Conservation (phyloP, 2,113 vertebrate genomes). For the Crypturellus undulatus region DNA sequence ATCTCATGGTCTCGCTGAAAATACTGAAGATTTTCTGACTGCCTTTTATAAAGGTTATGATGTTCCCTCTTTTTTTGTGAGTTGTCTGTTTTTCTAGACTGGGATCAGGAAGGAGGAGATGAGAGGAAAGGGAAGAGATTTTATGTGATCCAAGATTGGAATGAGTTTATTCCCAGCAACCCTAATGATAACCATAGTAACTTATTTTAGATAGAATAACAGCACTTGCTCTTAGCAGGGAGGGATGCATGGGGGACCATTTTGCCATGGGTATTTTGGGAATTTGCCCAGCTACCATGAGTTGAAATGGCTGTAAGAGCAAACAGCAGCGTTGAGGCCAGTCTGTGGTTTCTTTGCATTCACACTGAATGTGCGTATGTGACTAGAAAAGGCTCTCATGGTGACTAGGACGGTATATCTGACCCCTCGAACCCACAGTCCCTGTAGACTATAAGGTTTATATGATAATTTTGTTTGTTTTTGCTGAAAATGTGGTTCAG, state of each 20-base stretch:
- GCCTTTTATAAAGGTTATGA: not conserved
- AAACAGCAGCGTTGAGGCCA: not conserved
- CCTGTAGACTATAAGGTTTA: not conserved
- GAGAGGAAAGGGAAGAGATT: not conserved
- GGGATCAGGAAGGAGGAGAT: not conserved
- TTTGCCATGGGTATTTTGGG: not conserved
- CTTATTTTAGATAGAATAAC: not conserved
- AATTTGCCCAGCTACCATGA: rapidly evolving
- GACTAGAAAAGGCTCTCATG: not conserved
- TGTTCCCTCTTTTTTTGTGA: not conserved
- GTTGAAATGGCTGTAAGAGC: not conserved
- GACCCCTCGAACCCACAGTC: rapidly evolving
- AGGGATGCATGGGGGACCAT: not conserved
- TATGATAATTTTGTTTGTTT: not conserved
- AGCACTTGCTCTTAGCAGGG: not conserved
- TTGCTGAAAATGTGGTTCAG: not conserved
- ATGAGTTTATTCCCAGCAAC: not conserved
- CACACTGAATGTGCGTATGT: not conserved
- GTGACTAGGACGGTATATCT: not conserved
- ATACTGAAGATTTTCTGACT: not conserved
- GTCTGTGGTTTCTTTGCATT: not conserved
- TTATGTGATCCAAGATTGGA: not conserved
- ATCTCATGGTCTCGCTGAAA: not conserved
- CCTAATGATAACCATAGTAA: not conserved
- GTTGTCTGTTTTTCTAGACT: not conserved